Conservation (phyloP, 1,140 invertebrate genomes). For the Teleogryllus occipitalis region DNA sequence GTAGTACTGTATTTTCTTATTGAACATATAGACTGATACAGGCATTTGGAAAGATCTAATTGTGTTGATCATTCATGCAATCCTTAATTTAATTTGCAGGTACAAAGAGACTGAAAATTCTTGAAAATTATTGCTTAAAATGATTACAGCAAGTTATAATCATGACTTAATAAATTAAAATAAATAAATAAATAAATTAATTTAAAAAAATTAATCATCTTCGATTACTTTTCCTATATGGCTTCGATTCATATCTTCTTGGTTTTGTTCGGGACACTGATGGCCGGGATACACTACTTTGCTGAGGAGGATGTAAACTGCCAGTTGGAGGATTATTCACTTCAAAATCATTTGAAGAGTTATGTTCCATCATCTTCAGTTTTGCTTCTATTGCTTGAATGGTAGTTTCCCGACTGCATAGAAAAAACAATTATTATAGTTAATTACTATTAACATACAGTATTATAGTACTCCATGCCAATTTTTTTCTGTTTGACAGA, state of each 20-base stretch:
- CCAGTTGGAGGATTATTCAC: slow-evolving; percentile 20
- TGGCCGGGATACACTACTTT: neutral
- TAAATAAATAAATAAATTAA: neutral
- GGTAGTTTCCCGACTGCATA: slow-evolving; percentile 58
- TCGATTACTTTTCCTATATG: slow-evolving; percentile 9
- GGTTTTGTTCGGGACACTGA: neutral
- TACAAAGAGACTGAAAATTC: neutral
- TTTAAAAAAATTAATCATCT: neutral
- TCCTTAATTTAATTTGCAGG: neutral
- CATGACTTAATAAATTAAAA: neutral
- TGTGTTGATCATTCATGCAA: too few species aligned
- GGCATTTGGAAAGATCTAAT: too few species aligned
- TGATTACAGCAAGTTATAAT: neutral
- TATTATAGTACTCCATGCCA: neutral
- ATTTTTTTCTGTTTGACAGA: too few species aligned
- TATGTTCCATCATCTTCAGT: slow-evolving; percentile 65
- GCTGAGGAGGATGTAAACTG: slow-evolving; percentile 9
- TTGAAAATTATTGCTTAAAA: neutral
- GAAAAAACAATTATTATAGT: slow-evolving; percentile 18
- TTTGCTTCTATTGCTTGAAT: slow-evolving; percentile 84
- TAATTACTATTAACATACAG: neutral
- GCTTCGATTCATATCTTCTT: slow-evolving; percentile 13
- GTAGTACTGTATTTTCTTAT: neutral
- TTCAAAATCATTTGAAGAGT: slow-evolving; percentile 22
- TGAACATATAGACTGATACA: too few species aligned